Conservation (phyloP, 2,888 invertebrate genomes). For the Osedax fenrisi region DNA sequence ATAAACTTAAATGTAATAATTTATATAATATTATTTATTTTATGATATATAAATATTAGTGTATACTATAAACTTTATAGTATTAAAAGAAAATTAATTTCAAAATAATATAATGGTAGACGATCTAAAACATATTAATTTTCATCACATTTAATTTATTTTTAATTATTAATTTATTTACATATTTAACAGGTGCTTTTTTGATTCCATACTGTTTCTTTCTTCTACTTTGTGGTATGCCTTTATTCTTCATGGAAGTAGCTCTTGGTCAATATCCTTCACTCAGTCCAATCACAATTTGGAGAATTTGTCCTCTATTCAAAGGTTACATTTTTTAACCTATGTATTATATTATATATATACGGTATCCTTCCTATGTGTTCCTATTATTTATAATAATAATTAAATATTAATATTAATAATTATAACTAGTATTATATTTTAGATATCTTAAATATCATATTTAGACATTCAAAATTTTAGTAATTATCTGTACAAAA, state of each 20-base stretch:
- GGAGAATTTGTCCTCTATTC: conserved; percentile 56
- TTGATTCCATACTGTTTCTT: conserved; percentile 58
- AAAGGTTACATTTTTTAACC: conserved; percentile 49
- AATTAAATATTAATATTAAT: neutral
- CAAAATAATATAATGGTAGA: no score
- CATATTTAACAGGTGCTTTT: conserved; percentile 56
- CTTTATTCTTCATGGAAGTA: conserved; percentile 58
- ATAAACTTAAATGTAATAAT: no score
- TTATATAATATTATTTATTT: no score
- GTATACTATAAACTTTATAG: no score
- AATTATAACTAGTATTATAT: neutral
- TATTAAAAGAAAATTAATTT: no score
- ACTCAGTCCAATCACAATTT: conserved; percentile 56
- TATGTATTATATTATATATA: neutral
- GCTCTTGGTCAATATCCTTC: conserved; percentile 57
- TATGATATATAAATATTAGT: no score
- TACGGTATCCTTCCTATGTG: neutral
- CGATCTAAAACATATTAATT: no score
- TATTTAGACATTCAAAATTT: no score
- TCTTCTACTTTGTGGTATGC: conserved; percentile 56
- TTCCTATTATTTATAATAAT: neutral
- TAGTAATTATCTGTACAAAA: no score
- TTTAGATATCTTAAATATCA: no score
- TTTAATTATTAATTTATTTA: no score
- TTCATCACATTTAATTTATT: no score